These are phyloP conservation scores for Phortica okadai DNA, from an alignment of 2,888 invertebrate genomes.

Conservation along the genomic window DNA sequence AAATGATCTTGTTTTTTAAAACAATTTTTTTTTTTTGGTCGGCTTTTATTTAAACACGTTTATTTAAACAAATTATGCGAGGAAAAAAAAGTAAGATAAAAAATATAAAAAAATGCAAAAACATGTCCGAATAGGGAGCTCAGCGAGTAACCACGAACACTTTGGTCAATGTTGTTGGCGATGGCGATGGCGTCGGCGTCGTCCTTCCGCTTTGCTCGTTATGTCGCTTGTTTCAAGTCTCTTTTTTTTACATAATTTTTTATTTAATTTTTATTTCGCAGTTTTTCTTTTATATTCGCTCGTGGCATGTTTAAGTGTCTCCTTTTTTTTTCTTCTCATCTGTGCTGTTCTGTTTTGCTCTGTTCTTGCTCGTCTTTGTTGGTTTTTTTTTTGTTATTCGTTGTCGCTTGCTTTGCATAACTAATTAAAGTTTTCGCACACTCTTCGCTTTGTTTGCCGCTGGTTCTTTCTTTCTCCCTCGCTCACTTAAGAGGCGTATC, in stretches of 20 bases:
- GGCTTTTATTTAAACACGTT: slow-evolving; percentile 2
- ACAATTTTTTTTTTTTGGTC: neutral
- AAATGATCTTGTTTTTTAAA: neutral
- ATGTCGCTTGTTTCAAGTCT: slow-evolving; percentile 21
- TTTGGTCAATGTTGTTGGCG: neutral
- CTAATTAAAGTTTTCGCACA: slow-evolving; percentile 63
- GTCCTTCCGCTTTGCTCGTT: neutral
- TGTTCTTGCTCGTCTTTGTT: neutral
- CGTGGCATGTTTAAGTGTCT: slow-evolving; percentile 6
- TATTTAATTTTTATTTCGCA: slow-evolving; percentile 51
- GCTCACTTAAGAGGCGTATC: neutral
- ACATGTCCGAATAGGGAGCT: no score
- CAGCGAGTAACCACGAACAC: slow-evolving; percentile 7
- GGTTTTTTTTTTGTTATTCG: slow-evolving; percentile 31
- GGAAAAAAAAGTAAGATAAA: neutral
- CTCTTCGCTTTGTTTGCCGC: neutral
- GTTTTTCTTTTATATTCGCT: slow-evolving; percentile 33
- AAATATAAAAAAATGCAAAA: neutral
- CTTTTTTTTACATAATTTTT: slow-evolving; percentile 37
- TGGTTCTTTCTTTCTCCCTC: neutral
- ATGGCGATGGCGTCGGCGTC: no score
- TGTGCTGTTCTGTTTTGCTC: neutral
- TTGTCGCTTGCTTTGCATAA: slow-evolving; percentile 60
- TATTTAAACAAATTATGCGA: slow-evolving; percentile 2
- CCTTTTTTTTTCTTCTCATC: neutral